Conservation (phyloP, 2,888 invertebrate genomes). For the Stegophylla sp. region DNA sequence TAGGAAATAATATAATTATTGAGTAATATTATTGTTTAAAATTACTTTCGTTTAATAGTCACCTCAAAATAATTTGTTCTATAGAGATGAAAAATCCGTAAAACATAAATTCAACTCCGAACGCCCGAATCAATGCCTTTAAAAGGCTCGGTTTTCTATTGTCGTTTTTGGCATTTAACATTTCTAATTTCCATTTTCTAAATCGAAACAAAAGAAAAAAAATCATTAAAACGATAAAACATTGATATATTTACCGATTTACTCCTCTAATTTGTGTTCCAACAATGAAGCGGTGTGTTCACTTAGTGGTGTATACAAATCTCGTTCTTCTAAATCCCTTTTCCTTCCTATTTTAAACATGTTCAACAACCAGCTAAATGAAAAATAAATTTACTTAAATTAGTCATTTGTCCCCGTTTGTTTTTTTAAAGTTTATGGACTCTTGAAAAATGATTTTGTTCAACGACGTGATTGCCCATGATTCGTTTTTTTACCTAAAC, state of each 20-base stretch:
- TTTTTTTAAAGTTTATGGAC: neutral
- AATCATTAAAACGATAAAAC: neutral
- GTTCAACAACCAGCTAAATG: neutral
- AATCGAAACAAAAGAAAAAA: neutral
- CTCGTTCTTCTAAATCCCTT: neutral
- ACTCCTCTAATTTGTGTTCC: neutral
- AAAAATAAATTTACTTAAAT: neutral
- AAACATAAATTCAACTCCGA: conserved; percentile 70
- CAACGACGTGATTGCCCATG: no score
- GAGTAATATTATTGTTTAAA: no score
- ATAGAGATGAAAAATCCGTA: no score
- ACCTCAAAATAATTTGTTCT: no score
- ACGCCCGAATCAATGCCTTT: conserved; percentile 67
- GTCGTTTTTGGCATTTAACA: conserved; percentile 66
- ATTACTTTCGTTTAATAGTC: no score
- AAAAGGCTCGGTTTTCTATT: conserved; percentile 69
- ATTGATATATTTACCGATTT: neutral
- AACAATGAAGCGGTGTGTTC: neutral
- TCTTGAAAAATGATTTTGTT: neutral
- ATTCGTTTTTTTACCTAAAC: neutral
- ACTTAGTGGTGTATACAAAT: neutral
- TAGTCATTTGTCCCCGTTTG: neutral
- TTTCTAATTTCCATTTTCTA: conserved; percentile 70
- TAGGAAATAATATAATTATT: no score
- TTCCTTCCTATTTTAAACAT: neutral